These are phyloP conservation scores for Phrynocephalus forsythii DNA, from an alignment of 2,797 vertebrate genomes.

Conservation along the genomic window DNA sequence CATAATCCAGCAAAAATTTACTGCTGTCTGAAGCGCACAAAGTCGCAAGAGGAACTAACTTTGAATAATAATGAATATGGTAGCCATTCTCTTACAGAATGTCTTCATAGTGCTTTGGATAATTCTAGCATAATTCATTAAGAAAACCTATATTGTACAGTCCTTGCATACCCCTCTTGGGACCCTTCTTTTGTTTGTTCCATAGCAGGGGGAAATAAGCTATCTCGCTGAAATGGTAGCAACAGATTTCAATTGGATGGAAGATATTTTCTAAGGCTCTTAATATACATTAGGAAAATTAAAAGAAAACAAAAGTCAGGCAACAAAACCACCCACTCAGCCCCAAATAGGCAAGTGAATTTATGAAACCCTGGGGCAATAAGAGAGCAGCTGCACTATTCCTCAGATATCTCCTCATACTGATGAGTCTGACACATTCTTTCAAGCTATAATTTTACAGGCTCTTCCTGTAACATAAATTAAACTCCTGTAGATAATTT, in stretches of 20 bases:
- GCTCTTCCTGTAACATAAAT: constrained; percentile 33
- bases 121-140: constrained; percentile 54
- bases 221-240: constrained; percentile 22
- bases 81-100: constrained; percentile 45
- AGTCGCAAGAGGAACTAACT: constrained; percentile 52
- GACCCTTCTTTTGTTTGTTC: constrained; percentile 58
- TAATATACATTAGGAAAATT: constrained; percentile 62
- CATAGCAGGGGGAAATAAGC: constrained; percentile 44
- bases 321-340: constrained; percentile 56
- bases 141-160: constrained; percentile 59
- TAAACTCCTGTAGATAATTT: constrained; percentile 5
- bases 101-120: constrained; percentile 45
- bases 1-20: constrained; percentile 55
- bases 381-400: constrained; percentile 51
- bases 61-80: constrained; percentile 62
- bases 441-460: constrained; percentile 47
- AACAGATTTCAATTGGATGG: constrained; percentile 54
- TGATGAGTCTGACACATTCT: constrained; percentile 45
- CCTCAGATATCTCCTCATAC: constrained; percentile 16
- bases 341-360: constrained; percentile 47
- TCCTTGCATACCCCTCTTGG: constrained; percentile 48
- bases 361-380: constrained; percentile 58
- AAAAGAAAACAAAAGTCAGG: constrained; percentile 59
- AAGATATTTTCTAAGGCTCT: constrained; percentile 52
- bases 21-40: constrained; percentile 42